Conservation (phyloP, 1,140 invertebrate genomes). For the Ptiloglossa arizonensis region DNA sequence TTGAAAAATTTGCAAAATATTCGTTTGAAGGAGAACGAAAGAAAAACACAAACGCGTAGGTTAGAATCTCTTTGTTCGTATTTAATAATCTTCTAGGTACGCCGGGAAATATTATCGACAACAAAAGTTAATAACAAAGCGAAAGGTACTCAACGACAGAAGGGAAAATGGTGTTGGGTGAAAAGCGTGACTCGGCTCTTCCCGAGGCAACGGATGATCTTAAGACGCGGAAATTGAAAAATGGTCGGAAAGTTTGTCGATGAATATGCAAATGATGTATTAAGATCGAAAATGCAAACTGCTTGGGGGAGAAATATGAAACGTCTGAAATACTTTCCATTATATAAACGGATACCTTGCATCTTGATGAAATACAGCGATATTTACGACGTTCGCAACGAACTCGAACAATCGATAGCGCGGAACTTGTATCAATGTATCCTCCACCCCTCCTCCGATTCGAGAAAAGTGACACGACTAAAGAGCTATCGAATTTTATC, state of each 20-base stretch:
- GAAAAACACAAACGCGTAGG: neutral
- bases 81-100: conserved; percentile 12
- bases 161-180: conserved; percentile 10
- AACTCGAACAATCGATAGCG: neutral
- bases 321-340: conserved; percentile 38
- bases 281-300: conserved; percentile 47
- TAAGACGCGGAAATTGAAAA: conserved; percentile 63
- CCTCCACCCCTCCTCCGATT: too few species aligned
- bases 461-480: too few species aligned
- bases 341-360: conserved; percentile 4
- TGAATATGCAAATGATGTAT: conserved; percentile 62
- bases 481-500: too few species aligned
- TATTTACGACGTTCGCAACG: conserved; percentile 1
- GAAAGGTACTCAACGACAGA: neutral
- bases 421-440: too few species aligned
- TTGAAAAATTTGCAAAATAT: neutral
- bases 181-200: conserved; percentile 37
- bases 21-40: neutral
- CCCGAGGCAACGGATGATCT: conserved; percentile 42
- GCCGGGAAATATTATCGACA: conserved; percentile 17
- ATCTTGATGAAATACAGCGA: neutral
- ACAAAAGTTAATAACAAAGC: conserved; percentile 23
- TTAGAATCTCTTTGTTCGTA: neutral
- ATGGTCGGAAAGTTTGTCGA: conserved; percentile 64
- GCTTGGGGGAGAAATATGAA: conserved; percentile 25